A percentile compares a stretch with the other conserved stretches of the same genome.
Conservation (phyloP, 2,888 invertebrate species). For the Drosophila nr. perissopoda region DNA sequence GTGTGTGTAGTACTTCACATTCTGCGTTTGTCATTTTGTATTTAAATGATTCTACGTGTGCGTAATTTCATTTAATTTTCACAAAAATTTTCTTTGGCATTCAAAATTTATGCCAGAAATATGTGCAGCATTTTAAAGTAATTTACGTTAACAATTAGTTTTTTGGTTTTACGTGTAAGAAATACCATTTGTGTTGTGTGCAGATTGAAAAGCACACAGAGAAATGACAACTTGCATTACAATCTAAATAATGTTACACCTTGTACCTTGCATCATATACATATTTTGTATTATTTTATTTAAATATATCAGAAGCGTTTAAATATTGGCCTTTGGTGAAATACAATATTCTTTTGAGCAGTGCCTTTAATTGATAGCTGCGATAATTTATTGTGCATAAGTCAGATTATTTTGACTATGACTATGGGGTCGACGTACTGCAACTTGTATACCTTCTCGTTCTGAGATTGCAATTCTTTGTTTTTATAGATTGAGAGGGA, state of each 20-base stretch:
- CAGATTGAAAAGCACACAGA: conserved; percentile 10
- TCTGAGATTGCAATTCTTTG: not conserved
- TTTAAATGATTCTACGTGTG: conserved; percentile 66
- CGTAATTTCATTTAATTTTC: conserved; percentile 69
- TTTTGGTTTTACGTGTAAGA: conserved; percentile 41
- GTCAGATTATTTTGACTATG: not conserved
- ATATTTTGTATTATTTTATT: not conserved
- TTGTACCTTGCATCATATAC: not conserved
- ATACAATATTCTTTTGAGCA: not conserved
- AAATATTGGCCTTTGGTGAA: not conserved
- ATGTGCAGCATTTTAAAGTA: conserved; percentile 70
- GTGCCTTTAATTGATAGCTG: not conserved
- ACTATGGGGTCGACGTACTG: not conserved
- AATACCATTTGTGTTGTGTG: conserved; percentile 17
- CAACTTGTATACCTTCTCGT: not conserved
- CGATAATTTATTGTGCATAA: not conserved
- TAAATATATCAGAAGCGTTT: not conserved
- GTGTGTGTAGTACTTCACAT: conserved; percentile 18
- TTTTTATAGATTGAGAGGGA: not conserved
- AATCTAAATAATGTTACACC: conserved; percentile 5
- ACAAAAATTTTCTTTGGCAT: conserved; percentile 59
- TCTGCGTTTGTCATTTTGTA: conserved; percentile 58
- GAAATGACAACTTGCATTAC: conserved; percentile 7
- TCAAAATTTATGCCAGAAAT: conserved; percentile 70
- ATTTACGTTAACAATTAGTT: conserved; percentile 47